These are phyloP conservation scores for Echinops telfairi DNA, from an alignment of 2,113 vertebrate genomes.

Conservation along the genomic window DNA sequence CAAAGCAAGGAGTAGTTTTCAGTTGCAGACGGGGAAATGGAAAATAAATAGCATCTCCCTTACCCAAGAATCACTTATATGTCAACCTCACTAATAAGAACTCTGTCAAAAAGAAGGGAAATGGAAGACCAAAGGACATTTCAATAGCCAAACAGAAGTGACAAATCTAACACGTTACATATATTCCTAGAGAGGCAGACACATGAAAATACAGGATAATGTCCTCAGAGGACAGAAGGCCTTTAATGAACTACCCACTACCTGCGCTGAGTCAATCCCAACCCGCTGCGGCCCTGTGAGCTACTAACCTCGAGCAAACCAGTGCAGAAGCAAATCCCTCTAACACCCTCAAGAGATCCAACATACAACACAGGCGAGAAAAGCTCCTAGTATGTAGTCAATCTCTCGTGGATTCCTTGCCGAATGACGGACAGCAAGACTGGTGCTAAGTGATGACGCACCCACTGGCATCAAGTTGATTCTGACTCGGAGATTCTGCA, in stretches of 20 bases:
- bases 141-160: not conserved
- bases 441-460: not conserved
- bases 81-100: not conserved
- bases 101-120: not conserved
- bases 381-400: not conserved
- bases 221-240: not conserved
- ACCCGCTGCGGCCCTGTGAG: too few species aligned
- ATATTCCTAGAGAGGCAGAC: too few species aligned
- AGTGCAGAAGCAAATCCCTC: not conserved
- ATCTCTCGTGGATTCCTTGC: not conserved
- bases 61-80: not conserved
- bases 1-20: not conserved
- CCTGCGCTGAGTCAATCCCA: too few species aligned
- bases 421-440: not conserved
- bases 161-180: not conserved
- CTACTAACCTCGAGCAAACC: too few species aligned
- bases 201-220: not conserved
- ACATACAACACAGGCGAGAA: rapidly evolving
- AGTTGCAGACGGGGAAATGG: not conserved
- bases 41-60: not conserved
- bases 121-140: not conserved
- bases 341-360: too few species aligned
- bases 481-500: not conserved
- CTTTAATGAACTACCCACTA: not conserved
- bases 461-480: not conserved